Percentiles rank a stretch among this genome's conserved stretches.
Evolutionary conservation across 2,113 vertebrate genomes (phyloP).

Genomic region (Cnemophilus loriae): DNA sequence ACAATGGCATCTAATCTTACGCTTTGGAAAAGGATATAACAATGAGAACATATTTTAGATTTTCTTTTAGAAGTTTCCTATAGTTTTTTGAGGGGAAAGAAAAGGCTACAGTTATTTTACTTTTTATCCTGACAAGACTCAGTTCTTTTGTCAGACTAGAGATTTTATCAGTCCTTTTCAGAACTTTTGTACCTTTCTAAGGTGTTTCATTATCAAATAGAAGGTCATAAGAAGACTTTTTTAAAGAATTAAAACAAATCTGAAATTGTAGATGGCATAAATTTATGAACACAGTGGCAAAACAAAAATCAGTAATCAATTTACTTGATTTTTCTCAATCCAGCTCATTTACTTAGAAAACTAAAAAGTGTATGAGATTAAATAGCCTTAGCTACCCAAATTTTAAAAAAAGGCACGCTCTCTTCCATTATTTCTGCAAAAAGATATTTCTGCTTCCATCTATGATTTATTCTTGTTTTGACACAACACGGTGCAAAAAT

Average conservation of each 20-base stretch:
- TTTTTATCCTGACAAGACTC: neutral
- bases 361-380: neutral
- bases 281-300: neutral
- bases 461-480: neutral
- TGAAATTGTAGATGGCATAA: neutral
- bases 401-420: rapidly evolving
- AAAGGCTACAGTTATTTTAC: neutral
- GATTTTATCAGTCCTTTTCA: neutral
- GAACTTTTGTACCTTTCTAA: neutral
- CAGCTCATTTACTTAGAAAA: neutral
- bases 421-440: neutral
- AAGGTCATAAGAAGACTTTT: neutral
- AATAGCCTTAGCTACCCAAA: rapidly evolving
- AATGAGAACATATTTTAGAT: neutral
- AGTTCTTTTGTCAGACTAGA: neutral
- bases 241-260: neutral
- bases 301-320: neutral
- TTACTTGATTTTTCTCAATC: neutral
- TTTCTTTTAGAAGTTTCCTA: neutral
- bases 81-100: rapidly evolving
- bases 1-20: neutral
- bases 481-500: neutral
- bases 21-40: neutral
- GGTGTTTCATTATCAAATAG: neutral
- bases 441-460: neutral